Evolutionary conservation across 2,797 vertebrate species (phyloP).

Genomic region (Gymnoscopelus microlampas): DNA sequence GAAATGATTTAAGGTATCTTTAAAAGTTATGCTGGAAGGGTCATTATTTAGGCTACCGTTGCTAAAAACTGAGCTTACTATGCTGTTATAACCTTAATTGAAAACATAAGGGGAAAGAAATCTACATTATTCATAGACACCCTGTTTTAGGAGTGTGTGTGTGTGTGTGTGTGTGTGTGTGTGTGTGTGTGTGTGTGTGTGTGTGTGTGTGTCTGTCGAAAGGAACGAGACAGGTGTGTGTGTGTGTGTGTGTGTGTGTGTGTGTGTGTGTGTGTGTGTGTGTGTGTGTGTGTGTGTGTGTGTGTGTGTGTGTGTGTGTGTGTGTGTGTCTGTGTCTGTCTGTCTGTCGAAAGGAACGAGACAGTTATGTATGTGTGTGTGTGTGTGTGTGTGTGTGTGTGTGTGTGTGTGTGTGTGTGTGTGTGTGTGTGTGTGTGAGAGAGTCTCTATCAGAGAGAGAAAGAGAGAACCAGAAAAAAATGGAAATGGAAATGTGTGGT

Average conservation of each 20-base stretch:
- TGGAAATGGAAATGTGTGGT: slow-evolving; percentile 45
- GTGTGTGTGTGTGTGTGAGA: slow-evolving; percentile 32
- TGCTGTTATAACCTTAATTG: too few relatives aligned
- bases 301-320: slow-evolving; percentile 38
- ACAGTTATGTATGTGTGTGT: slow-evolving; percentile 10
- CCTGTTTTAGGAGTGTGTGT: slow-evolving; percentile 20
- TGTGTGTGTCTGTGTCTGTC: slow-evolving; percentile 1
- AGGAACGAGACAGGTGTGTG: background rate
- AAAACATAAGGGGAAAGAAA: too few relatives aligned
- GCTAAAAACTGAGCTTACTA: too few relatives aligned
- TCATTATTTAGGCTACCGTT: too few relatives aligned
- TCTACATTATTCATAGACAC: slow-evolving; percentile 9
- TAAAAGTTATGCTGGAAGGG: too few relatives aligned
- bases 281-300: slow-evolving; percentile 38
- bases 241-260: slow-evolving; percentile 38
- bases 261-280: slow-evolving; percentile 40
- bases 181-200: slow-evolving; percentile 42
- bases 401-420: slow-evolving; percentile 38
- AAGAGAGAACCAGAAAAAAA: slow-evolving; percentile 47
- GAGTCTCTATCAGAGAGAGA: slow-evolving; percentile 24
- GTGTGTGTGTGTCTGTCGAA: slow-evolving; percentile 16
- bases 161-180: slow-evolving; percentile 40
- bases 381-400: slow-evolving; percentile 42
- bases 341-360: too few relatives aligned
- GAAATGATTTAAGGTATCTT: too few relatives aligned